phyloP scores from a whole-genome alignment of 2,888 invertebrate genomes.

The Pharmacophagus antenor region DNA sequence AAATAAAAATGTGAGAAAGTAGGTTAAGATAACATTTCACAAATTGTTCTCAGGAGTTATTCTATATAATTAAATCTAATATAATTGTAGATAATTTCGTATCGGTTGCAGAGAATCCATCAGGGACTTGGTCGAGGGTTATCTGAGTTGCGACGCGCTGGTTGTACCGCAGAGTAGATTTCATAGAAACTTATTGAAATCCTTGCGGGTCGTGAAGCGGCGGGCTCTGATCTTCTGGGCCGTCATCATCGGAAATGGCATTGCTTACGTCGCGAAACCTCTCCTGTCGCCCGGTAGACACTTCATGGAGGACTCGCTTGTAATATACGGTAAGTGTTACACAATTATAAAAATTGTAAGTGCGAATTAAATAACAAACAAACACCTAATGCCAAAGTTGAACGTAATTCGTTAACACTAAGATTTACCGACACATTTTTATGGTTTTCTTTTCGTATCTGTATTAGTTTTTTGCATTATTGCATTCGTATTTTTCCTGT shows the following conservation, averaged over 20 bases:
- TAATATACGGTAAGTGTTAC: conserved; percentile 48
- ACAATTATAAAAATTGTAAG: too few species aligned
- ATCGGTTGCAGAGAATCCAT: conserved; percentile 43
- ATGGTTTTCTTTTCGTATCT: too few species aligned
- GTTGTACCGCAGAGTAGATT: conserved; percentile 45
- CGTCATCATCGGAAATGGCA: conserved; percentile 46
- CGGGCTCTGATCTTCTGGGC: conserved; percentile 53
- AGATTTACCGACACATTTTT: too few species aligned
- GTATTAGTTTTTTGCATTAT: too few species aligned
- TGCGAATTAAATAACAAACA: too few species aligned
- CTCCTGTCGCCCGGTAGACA: conserved; percentile 50
- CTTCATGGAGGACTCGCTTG: conserved; percentile 43
- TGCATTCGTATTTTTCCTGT: too few species aligned
- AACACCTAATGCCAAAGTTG: too few species aligned
- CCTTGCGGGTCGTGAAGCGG: conserved; percentile 48
- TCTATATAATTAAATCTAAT: neutral
- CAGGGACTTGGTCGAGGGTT: conserved; percentile 42
- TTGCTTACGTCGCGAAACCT: conserved; percentile 44
- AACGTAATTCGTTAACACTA: too few species aligned
- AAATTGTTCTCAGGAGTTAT: neutral
- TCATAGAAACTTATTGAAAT: conserved; percentile 41
- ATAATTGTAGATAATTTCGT: too few species aligned
- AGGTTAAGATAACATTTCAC: neutral
- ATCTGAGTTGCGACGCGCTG: conserved; percentile 41
- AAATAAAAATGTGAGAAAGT: too few species aligned